These are phyloP conservation scores for Gymnorhina tibicen DNA, from an alignment of 2,113 vertebrate species.

Conservation along the genomic window DNA sequence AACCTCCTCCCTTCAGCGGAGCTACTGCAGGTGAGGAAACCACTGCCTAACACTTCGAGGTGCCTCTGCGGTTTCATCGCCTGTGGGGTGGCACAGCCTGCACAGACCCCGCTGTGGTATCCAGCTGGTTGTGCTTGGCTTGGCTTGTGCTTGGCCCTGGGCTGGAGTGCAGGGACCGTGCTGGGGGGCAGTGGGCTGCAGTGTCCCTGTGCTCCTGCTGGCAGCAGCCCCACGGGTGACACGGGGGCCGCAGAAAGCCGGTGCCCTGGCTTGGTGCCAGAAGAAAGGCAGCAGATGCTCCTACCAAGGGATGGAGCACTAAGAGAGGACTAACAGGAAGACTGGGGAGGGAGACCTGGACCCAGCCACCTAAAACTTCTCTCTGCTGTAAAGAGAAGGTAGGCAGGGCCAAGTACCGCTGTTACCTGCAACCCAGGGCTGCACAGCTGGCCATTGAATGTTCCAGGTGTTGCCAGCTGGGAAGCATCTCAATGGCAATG, in stretches of 20 bases:
- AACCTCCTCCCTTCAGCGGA: neutral
- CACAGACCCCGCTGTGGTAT: accelerated
- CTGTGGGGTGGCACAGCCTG: neutral
- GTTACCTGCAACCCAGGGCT: neutral
- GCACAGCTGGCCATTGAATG: neutral
- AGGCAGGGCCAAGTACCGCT: neutral
- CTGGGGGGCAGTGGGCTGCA: neutral
- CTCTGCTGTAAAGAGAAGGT: neutral
- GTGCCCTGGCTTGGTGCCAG: neutral
- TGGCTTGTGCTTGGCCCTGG: neutral
- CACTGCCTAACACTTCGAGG: accelerated
- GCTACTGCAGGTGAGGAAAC: neutral
- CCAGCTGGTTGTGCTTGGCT: neutral
- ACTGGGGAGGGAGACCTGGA: neutral
- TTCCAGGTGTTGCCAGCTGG: neutral
- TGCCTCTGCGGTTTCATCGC: neutral
- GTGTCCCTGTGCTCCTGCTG: accelerated
- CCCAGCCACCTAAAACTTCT: neutral
- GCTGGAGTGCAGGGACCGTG: accelerated
- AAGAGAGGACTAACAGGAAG: neutral
- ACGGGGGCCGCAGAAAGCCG: accelerated
- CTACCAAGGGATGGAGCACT: no score
- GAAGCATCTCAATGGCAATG: neutral
- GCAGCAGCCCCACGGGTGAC: neutral
- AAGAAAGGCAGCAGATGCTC: neutral